phyloP scores from a whole-genome alignment of 2,113 vertebrate genomes.

The Chiloscyllium plagiosum region DNA sequence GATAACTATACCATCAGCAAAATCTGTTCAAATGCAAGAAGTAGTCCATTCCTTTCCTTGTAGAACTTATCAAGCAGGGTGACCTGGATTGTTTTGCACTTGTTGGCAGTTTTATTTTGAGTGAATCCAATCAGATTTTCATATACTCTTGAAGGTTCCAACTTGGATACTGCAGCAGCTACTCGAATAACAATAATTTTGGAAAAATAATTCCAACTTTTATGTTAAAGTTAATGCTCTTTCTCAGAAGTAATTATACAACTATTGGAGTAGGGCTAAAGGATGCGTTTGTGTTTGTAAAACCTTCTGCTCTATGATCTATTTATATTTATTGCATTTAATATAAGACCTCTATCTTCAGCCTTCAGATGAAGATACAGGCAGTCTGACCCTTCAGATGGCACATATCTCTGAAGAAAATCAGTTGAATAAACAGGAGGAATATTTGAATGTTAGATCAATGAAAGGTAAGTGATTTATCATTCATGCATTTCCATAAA shows the following conservation, averaged over 20 bases:
- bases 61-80: neutral
- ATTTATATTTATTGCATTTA: neutral
- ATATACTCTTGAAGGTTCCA: neutral
- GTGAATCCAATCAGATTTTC: neutral
- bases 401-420: conserved; percentile 86
- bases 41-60: neutral
- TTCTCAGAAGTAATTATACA: neutral
- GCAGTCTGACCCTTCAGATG: conserved; percentile 82
- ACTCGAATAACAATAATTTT: neutral
- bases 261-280: neutral
- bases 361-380: conserved; percentile 88
- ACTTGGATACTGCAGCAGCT: neutral
- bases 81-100: neutral
- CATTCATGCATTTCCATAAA: neutral
- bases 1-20: neutral
- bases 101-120: neutral
- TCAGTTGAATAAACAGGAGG: conserved; percentile 69
- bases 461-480: conserved; percentile 61
- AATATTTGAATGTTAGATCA: conserved; percentile 48
- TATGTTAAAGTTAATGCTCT: neutral
- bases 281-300: neutral
- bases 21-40: neutral
- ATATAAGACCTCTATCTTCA: conserved; percentile 44
- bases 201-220: neutral
- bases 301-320: neutral